These are phyloP conservation scores for Salvelinus sp. DNA, from an alignment of 2,113 vertebrate genomes.

Conservation along the genomic window DNA sequence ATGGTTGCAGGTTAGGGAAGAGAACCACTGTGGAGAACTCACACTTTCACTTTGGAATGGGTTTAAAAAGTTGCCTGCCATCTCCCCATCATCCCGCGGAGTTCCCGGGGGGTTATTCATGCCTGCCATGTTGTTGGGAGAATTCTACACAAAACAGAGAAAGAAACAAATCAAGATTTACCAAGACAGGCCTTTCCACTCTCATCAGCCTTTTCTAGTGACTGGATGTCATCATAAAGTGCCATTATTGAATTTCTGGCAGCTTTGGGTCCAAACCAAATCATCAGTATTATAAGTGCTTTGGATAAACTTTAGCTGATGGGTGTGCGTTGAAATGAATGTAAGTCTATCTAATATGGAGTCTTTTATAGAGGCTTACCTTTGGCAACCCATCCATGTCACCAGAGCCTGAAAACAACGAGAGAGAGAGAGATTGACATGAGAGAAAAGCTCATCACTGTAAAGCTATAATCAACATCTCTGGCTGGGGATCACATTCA, in stretches of 20 bases:
- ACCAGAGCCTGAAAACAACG: conserved; percentile 77
- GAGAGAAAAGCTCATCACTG: background rate
- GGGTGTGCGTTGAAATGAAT: background rate
- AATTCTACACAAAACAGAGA: conserved; percentile 72
- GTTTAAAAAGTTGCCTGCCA: conserved; percentile 88
- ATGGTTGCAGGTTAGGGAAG: conserved; percentile 1
- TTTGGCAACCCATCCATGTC: conserved; percentile 92
- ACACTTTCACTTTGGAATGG: conserved; percentile 91
- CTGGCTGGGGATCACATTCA: background rate
- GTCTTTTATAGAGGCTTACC: conserved; percentile 67
- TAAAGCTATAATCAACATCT: background rate
- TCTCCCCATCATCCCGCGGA: conserved; percentile 85
- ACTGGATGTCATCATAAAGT: background rate
- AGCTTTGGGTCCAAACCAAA: background rate
- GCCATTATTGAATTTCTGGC: background rate
- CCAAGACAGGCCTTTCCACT: background rate
- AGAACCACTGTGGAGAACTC: conserved; percentile 55
- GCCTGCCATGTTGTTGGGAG: conserved; percentile 85
- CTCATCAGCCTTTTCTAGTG: background rate
- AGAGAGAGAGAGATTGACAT: conserved; percentile 19
- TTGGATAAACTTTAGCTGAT: background rate
- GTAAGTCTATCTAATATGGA: background rate
- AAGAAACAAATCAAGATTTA: conserved; percentile 9
- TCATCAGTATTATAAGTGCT: background rate
- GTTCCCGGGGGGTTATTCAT: conserved; percentile 88